Base-by-base conservation (phyloP, 2,113 vertebrate genomes). In the Bos indicus region DNA sequence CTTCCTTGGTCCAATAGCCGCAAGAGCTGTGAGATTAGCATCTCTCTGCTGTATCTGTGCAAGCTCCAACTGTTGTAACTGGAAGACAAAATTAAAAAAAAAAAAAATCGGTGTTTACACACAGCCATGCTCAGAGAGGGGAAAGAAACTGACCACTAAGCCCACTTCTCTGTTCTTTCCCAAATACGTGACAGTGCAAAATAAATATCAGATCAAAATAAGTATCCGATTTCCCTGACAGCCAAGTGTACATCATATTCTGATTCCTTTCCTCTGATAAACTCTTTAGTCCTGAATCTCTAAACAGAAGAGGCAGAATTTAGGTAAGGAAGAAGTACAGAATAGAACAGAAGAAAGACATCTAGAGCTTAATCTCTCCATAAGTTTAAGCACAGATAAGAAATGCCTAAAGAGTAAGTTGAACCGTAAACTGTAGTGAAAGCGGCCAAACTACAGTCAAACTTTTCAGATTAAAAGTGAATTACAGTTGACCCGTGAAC, bases 1-100 rank as follows among this genome's bases (percentile, higher is more conserved):
- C 98, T 99, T 99, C 82, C 99, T 99, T 67, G 99, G 99, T 77
- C 99, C 99, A 74, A 99, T 99, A 81, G 99, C 99, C 87, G 99
- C 99, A 96, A 99, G 99, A 67, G 99, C 99, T 4, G 99, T 99
- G 46, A 99, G 99, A 98, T 99, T 99, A 67, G 99, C 99, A 94
- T 99, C 99, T 98, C 99, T 99, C 7, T 99, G 99, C 81, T 99
- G 99, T 97, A 99, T 99, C 98, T 99, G 99, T 84, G 99, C 99
- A 19, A 99, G 98, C 97, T 99, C 99, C 98, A 99, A 93, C 84
- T 99, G 99, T 84, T 99, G 99, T 98, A 99, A 98, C 99, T 99
- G 98, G 80, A 98, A 98, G 92, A 87, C 0, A 5, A 23, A 83
- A 78, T 30, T 46, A 1, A 28, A 40, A 60, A 59, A 51, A 33